A percentile compares a stretch with the other conserved stretches of the same genome.
Conservation (phyloP, 2,113 vertebrate genomes). For the Colius striatus region DNA sequence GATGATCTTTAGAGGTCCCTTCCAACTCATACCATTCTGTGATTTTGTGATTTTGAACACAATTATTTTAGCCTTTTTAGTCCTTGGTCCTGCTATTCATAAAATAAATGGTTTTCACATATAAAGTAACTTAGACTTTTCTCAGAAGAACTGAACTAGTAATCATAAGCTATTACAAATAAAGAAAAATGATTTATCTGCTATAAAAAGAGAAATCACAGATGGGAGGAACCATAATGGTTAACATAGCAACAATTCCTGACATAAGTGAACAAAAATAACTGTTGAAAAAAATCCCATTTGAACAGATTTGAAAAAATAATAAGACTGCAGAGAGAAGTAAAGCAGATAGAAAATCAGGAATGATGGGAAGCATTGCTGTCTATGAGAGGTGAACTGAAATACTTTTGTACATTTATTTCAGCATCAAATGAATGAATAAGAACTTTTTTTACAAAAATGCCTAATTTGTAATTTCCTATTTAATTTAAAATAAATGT, state of each 20-base stretch:
- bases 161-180: not conserved
- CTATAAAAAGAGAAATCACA: not conserved
- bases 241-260: not conserved
- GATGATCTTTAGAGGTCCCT: too few relatives aligned
- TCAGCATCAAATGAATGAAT: not conserved
- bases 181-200: not conserved
- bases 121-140: not conserved
- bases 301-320: not conserved
- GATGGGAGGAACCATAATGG: not conserved
- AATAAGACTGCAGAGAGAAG: not conserved
- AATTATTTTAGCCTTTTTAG: not conserved
- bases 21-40: too few relatives aligned
- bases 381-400: not conserved
- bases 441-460: not conserved
- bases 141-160: slow-evolving; percentile 2
- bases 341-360: not conserved
- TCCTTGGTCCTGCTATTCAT: not conserved
- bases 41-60: not conserved
- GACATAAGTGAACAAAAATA: slow-evolving; percentile 10
- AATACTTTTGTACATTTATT: not conserved
- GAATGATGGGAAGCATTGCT: not conserved
- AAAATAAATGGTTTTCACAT: not conserved
- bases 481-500: not conserved
- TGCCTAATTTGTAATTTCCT: not conserved
- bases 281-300: not conserved